phyloP scores from a whole-genome alignment of 1,140 invertebrate genomes.

The Plectus sambesii region DNA sequence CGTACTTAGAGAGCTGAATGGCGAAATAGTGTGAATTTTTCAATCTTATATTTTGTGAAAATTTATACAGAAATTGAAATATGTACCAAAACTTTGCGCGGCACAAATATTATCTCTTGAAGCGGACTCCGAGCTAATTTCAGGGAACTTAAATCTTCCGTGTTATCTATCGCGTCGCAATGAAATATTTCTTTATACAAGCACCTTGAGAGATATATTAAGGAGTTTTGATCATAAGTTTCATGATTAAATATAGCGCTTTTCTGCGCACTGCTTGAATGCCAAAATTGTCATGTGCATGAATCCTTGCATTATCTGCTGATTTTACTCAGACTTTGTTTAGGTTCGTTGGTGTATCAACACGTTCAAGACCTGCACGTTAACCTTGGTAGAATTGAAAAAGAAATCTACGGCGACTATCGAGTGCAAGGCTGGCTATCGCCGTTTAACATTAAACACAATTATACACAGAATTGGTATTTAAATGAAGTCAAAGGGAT shows the following conservation, averaged over 20 bases:
- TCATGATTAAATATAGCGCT: neutral
- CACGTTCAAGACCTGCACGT: constrained; percentile 7
- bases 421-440: constrained; percentile 18
- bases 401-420: constrained; percentile 16
- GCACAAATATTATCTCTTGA: too few relatives aligned
- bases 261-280: neutral
- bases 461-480: constrained; percentile 18
- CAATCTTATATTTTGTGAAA: too few relatives aligned
- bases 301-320: neutral
- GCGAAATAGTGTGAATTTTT: too few relatives aligned
- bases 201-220: neutral
- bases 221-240: neutral
- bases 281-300: neutral
- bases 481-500: too few relatives aligned
- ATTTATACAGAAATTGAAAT: too few relatives aligned
- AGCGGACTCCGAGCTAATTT: too few relatives aligned
- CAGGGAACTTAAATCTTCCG: too few relatives aligned
- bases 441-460: constrained; percentile 13
- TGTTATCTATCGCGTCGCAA: constrained; percentile 6
- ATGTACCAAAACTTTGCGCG: too few relatives aligned
- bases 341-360: constrained; percentile 9
- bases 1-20: too few relatives aligned
- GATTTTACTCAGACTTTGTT: neutral
- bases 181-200: constrained; percentile 8
- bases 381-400: constrained; percentile 2